Conservation (phyloP, 2,113 vertebrate species). For the Nannobrachium achirus region DNA sequence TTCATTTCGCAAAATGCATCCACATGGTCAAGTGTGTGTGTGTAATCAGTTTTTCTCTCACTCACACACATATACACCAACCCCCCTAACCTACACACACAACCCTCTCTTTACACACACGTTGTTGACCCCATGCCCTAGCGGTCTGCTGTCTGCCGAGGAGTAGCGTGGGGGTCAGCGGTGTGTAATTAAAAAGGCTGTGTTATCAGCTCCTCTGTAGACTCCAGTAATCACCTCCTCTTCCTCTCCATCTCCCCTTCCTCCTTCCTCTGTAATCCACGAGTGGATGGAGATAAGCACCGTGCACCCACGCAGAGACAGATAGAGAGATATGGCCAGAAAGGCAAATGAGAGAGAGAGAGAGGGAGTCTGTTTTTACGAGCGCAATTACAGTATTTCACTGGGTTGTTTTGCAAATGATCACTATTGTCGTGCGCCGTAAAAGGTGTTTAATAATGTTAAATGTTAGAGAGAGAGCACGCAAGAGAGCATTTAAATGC, state of each 20-base stretch:
- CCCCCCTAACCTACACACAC: no score
- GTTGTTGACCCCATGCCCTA: slow-evolving; percentile 41
- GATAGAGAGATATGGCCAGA: background rate
- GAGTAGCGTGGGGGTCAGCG: slow-evolving; percentile 42
- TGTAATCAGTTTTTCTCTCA: slow-evolving; percentile 29
- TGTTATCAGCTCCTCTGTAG: slow-evolving; percentile 70
- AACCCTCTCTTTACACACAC: no score
- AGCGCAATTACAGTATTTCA: no score
- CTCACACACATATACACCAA: background rate
- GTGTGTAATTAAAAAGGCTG: slow-evolving; percentile 65
- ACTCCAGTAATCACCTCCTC: slow-evolving; percentile 69
- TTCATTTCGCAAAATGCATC: slow-evolving; percentile 53
- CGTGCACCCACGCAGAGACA: no score
- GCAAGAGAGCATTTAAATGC: background rate
- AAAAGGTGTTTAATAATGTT: no score
- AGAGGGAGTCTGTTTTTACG: background rate
- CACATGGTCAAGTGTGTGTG: slow-evolving; percentile 17
- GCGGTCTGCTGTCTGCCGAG: slow-evolving; percentile 42
- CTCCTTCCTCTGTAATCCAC: slow-evolving; percentile 59
- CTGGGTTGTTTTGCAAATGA: no score
- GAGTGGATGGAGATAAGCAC: slow-evolving; percentile 56
- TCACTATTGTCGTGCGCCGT: no score
- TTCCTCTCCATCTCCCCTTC: slow-evolving; percentile 61
- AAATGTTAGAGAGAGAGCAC: no score
- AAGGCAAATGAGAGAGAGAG: background rate